These are phyloP conservation scores for Eurystomus glaucurus DNA, from an alignment of 2,797 vertebrate genomes.

Conservation along the genomic window DNA sequence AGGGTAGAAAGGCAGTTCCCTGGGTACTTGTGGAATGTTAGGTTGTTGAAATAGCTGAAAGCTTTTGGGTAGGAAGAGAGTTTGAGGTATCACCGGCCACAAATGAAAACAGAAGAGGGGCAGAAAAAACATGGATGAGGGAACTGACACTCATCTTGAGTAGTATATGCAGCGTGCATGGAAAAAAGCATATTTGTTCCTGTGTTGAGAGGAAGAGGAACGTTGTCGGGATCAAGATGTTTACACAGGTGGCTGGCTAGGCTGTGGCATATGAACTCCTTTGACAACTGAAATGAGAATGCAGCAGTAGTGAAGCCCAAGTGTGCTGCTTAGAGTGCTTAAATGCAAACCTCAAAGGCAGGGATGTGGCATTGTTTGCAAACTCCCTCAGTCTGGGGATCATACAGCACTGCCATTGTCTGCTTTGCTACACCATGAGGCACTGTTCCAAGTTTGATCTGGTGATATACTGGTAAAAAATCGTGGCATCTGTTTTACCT, in stretches of 20 bases:
- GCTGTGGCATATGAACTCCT: background rate
- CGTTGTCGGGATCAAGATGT: background rate
- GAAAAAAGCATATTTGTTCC: background rate
- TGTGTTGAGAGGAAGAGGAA: background rate
- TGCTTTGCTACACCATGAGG: background rate
- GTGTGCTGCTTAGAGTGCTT: background rate
- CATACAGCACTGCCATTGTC: background rate
- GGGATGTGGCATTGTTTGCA: rapidly evolving
- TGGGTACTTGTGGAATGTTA: background rate
- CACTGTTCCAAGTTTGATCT: background rate
- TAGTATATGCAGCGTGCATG: background rate
- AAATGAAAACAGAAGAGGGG: background rate
- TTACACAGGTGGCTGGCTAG: background rate
- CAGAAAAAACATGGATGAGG: background rate
- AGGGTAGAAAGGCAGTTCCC: background rate
- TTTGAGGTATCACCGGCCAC: background rate
- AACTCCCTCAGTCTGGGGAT: background rate
- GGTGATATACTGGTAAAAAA: background rate
- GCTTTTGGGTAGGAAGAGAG: background rate
- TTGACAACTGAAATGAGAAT: background rate
- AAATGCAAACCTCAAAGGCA: background rate
- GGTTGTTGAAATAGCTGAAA: background rate
- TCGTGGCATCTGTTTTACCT: background rate
- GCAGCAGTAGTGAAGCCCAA: background rate
- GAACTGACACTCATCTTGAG: background rate